Percentiles rank a stretch among this genome's conserved stretches.
Evolutionary conservation across 2,797 vertebrate species (phyloP).

Genomic region (Siniperca scherzeri): DNA sequence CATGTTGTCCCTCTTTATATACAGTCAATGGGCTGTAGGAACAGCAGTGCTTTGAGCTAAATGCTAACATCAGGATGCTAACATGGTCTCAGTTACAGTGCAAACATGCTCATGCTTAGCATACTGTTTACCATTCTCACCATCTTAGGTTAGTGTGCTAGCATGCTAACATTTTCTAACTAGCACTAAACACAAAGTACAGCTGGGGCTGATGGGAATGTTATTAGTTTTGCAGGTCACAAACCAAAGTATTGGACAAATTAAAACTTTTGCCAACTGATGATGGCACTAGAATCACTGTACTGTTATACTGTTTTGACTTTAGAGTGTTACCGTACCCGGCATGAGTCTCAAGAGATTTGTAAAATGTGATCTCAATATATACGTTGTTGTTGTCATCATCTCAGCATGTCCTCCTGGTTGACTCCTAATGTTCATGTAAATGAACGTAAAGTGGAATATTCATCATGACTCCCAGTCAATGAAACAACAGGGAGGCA

Average conservation of each 20-base stretch:
- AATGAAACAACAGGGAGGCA: neutral
- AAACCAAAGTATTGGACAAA: neutral
- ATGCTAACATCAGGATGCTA: neutral
- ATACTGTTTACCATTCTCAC: neutral
- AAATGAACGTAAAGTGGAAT: neutral
- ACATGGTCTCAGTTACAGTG: neutral
- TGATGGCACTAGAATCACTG: neutral
- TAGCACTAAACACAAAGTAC: too few species aligned
- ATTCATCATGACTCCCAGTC: neutral
- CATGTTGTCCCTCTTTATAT: too few species aligned
- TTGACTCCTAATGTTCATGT: neutral
- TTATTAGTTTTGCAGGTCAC: too few species aligned
- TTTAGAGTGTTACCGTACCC: neutral
- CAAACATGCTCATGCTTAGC: neutral
- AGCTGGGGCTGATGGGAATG: too few species aligned
- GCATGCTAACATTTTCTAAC: neutral
- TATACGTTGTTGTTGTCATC: neutral
- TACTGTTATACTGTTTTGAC: neutral
- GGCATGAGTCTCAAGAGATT: neutral
- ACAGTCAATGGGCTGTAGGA: too few species aligned
- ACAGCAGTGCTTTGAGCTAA: neutral
- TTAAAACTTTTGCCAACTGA: too few species aligned
- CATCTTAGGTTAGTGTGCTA: neutral
- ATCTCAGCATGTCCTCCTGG: neutral
- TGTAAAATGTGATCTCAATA: too few species aligned